phyloP scores from a whole-genome alignment of 2,888 invertebrate genomes.

The Amblyteles armatorius region DNA sequence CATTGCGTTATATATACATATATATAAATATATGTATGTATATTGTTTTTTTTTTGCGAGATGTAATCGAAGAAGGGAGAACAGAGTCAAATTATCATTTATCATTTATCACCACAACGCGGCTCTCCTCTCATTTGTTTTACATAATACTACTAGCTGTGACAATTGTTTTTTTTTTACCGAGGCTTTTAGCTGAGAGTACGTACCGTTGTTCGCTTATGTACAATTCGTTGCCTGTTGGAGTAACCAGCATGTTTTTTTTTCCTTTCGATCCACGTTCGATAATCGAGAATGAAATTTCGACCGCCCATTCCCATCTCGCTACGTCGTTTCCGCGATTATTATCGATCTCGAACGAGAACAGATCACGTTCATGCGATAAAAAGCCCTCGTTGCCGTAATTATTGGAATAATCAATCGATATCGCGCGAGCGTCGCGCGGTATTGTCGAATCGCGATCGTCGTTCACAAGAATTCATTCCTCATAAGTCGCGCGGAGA shows the following conservation, averaged over 20 bases:
- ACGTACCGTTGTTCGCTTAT: conserved; percentile 21
- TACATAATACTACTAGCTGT: conserved; percentile 35
- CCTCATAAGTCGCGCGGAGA: conserved; percentile 57
- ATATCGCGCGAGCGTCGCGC: conserved; percentile 12
- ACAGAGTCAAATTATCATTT: conserved; percentile 26
- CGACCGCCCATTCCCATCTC: conserved; percentile 6
- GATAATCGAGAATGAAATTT: conserved; percentile 29
- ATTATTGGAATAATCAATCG: conserved; percentile 31
- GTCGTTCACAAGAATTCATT: conserved; percentile 70
- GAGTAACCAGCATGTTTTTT: conserved; percentile 12
- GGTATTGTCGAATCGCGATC: conserved; percentile 29
- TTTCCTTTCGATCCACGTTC: conserved; percentile 15
- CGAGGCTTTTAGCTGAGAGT: conserved; percentile 19
- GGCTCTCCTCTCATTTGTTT: conserved; percentile 32
- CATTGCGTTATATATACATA: conserved; percentile 4
- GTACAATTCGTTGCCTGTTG: conserved; percentile 43
- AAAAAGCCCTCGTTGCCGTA: conserved; percentile 28
- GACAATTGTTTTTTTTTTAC: conserved; percentile 28
- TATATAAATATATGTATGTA: not conserved
- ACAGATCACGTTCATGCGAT: conserved; percentile 25
- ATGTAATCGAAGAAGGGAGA: conserved; percentile 34
- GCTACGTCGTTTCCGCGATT: conserved; percentile 3
- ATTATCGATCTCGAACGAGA: conserved; percentile 34
- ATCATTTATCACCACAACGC: conserved; percentile 15
- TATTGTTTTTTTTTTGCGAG: not conserved